Evolutionary conservation across 2,113 vertebrate genomes (phyloP), one percentile per base, ranked within the genome.

Genomic region (Rostratula benghalensis): DNA sequence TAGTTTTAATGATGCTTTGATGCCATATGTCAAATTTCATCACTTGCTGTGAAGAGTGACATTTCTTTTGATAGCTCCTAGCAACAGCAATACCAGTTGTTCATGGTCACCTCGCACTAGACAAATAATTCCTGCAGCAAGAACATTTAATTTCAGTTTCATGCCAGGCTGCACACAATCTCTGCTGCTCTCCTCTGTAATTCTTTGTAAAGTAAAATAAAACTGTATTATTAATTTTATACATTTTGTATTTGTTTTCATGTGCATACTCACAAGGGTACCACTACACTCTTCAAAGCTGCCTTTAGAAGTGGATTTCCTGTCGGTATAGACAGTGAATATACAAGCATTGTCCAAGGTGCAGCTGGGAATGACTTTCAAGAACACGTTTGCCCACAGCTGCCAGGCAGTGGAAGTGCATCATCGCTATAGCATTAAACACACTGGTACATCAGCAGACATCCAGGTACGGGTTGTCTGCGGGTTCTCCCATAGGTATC

Each of bases 21-120:
- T 98, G 99, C 98, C 98, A 99, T 99, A 99, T 99, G 99, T 99
- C 99, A 99, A 98, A 98, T 98, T 98, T 98, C 98, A 98, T 99
- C 98, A 98, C 99, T 99, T 98, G 98, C 99, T 99, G 99, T 98
- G 99, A 98, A 94, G 98, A 98, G 95, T 99, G 99, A 99, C 99
- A 99, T 99, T 99, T 99, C 98, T 97, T 97, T 98, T 98, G 98
- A 98, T 97, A 97, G 98, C 97, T 97, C 98, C 97, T 98, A 98
- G 98, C 98, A 98, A 98, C 97, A 73, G 97, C 96, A 96, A 96
- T 91, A 96, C 78, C 84, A 97, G 89, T 93, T 95, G 94, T 85
- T 90, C 89, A 92, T 92, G 94, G 93, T 96, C 89, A 91, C 71
- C 95, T 97, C 76, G 5, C 90, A 95, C 87, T 88, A 94, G 54